These are phyloP conservation scores for Campopleginae sp. DNA, from an alignment of 2,888 invertebrate species.

Conservation along the genomic window DNA sequence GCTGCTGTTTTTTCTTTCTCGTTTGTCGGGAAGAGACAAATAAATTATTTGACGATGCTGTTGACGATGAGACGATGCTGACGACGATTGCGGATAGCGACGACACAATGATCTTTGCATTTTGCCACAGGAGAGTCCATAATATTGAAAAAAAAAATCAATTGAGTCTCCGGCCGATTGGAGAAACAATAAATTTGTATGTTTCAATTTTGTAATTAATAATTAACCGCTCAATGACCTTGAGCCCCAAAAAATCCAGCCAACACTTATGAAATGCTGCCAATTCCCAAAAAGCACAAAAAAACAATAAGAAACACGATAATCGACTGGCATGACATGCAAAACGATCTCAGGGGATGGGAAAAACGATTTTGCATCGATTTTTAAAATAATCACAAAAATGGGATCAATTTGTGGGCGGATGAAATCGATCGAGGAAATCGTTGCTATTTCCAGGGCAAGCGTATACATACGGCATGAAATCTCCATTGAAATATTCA, in stretches of 20 bases:
- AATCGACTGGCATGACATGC: background rate
- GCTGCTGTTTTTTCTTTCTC: background rate
- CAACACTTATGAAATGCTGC: background rate
- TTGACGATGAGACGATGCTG: background rate
- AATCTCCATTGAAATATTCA: background rate
- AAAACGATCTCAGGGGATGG: background rate
- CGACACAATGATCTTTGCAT: background rate
- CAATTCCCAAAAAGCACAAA: background rate
- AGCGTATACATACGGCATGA: background rate
- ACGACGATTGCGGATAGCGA: slow-evolving; percentile 16
- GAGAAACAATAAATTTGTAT: background rate
- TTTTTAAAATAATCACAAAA: background rate
- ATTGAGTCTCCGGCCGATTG: background rate
- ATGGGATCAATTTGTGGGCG: background rate
- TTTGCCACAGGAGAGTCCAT: background rate
- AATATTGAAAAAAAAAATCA: background rate
- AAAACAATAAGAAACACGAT: background rate
- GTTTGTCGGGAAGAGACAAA: background rate
- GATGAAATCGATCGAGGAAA: background rate
- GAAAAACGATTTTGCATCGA: background rate
- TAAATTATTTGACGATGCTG: background rate
- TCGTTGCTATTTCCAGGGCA: background rate
- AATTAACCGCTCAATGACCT: background rate
- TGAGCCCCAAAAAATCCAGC: background rate
- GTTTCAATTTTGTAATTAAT: background rate